These are phyloP conservation scores for Chrysemys picta DNA, from an alignment of 2,113 vertebrate species.

Conservation along the genomic window DNA sequence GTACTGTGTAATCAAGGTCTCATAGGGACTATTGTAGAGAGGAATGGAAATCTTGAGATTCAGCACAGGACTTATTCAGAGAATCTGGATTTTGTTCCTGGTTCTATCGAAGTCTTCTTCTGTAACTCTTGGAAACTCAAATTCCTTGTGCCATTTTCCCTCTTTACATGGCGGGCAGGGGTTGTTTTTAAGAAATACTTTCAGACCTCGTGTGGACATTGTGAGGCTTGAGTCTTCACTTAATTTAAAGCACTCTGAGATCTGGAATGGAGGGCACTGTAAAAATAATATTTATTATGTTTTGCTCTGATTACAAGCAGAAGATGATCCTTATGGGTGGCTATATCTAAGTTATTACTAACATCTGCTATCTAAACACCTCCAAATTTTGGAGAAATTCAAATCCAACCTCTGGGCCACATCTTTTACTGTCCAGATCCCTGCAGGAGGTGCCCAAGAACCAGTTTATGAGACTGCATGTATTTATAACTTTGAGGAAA, in stretches of 20 bases:
- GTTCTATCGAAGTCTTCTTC: neutral
- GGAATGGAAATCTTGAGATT: neutral
- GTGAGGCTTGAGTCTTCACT: conserved; percentile 24
- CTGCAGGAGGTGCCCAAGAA: neutral
- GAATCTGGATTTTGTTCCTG: neutral
- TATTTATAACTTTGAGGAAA: neutral
- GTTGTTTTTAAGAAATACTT: conserved; percentile 25
- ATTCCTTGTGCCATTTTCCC: conserved; percentile 23
- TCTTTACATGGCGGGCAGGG: neutral
- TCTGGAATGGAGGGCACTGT: neutral
- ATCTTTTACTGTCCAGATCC: neutral
- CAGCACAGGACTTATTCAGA: neutral
- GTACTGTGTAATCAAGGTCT: rapidly evolving
- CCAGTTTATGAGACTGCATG: neutral
- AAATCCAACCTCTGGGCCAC: neutral
- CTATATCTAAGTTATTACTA: neutral
- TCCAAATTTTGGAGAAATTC: neutral
- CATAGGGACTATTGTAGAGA: neutral
- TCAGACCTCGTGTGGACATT: conserved; percentile 3
- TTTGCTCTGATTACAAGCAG: neutral
- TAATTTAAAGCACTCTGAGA: rapidly evolving
- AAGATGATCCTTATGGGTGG: neutral
- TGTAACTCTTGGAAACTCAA: neutral
- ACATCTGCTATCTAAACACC: neutral
- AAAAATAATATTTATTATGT: conserved; percentile 3